Base-by-base conservation (phyloP, 2,888 invertebrate species). In the Coenonympha arcania region DNA sequence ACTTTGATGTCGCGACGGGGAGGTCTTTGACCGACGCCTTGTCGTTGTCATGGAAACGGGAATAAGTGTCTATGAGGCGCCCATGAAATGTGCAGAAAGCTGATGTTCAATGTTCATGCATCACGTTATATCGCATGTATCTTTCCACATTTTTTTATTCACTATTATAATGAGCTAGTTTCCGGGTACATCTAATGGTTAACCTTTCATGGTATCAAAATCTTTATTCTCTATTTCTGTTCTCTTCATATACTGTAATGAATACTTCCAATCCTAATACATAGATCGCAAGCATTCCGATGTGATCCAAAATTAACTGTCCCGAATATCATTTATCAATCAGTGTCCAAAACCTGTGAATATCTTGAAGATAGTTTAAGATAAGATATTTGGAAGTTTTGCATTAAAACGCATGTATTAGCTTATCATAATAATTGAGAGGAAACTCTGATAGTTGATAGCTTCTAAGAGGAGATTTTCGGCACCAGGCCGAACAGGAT, bases 1-100 rank as follows among this genome's bases (percentile, higher is more conserved):
- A 69, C 72, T 75, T 73, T 71, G 63, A 67, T 74, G 81, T 79
- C 79, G 76, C 77, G 76, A 73, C 76, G 68, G 52, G 62, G 71
- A 74, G 85, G 81, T 83, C 82, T 73, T 73, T 76, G 83, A 79
- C 82, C 83, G 77, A 75, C 73, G 75, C 76, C 72, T 67, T 73
- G 64, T 63, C 64, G 81, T 79, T 69, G 65, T 75, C 68, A 77
- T 78, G 64, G 73, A 70, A 69, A 84, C 79, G 70, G 61, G 55
- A 55, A 70, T 76, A 76, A n/a, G n/a, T n/a, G n/a, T 70, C 70
- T 78, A 71, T 67, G 66, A 65, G 68, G 61, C 49, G 52, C 52
- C 50, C 33, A 20, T 44, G 49, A 52, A 52, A 47, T 41, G 46
- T 43, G 39, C 42, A 43, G 33, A 39, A 46, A 53, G 16, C 30